Conservation (phyloP, 2,797 vertebrate genomes). For the Cottoperca gobio region DNA sequence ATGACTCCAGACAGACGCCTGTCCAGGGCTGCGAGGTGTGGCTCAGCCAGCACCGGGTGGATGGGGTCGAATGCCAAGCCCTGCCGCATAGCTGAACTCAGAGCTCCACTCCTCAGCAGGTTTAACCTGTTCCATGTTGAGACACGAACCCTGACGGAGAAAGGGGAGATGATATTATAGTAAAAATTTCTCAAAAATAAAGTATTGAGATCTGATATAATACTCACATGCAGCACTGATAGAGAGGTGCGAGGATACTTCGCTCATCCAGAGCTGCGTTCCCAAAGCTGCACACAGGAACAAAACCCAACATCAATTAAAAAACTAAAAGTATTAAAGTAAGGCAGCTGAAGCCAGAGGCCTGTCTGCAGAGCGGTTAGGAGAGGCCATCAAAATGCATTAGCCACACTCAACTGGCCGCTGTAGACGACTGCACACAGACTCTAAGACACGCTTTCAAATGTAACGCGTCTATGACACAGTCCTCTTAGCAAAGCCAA, state of each 20-base stretch:
- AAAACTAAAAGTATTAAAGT: conserved; percentile 3
- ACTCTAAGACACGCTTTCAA: neutral
- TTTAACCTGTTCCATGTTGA: conserved; percentile 98
- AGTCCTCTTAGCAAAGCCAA: conserved; percentile 2
- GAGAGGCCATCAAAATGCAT: conserved; percentile 29
- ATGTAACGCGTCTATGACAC: neutral
- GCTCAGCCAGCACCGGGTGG: conserved; percentile 88
- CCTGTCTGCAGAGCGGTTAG: conserved; percentile 2
- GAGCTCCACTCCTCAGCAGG: conserved; percentile 89
- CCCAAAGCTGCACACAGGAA: conserved; percentile 88
- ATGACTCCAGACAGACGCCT: conserved; percentile 91
- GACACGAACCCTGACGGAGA: conserved; percentile 89
- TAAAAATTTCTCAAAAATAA: neutral
- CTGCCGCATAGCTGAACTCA: conserved; percentile 92
- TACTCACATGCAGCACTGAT: conserved; percentile 99
- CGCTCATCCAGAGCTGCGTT: conserved; percentile 95
- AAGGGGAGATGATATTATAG: neutral
- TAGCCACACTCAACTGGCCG: conserved; percentile 14
- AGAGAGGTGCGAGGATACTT: conserved; percentile 97
- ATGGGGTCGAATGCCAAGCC: conserved; percentile 93
- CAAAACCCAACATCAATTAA: neutral
- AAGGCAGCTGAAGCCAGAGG: neutral
- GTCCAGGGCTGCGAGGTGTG: conserved; percentile 92
- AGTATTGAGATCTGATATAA: neutral
- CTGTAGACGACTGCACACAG: neutral